A percentile compares a stretch with the other conserved stretches of the same genome.
phyloP scores from a whole-genome alignment of 2,113 vertebrate genomes.

The Apistogramma diplotaenia region DNA sequence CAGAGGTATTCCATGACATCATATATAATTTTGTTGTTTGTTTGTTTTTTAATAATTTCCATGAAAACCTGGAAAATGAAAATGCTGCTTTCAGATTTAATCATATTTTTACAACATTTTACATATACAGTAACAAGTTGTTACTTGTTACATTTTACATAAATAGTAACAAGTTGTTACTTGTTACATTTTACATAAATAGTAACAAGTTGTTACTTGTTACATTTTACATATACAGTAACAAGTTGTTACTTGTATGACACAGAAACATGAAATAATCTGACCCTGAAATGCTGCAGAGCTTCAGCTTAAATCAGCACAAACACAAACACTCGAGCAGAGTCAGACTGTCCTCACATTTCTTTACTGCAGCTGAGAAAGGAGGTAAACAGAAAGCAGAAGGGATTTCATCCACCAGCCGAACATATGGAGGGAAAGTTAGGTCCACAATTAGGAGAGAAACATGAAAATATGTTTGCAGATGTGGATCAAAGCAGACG shows the following conservation, averaged over 20 bases:
- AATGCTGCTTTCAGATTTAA: neutral
- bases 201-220: too few relatives aligned
- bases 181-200: neutral
- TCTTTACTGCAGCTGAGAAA: neutral
- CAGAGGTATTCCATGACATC: too few relatives aligned
- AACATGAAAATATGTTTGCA: neutral
- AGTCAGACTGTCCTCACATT: neutral
- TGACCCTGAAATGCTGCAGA: neutral
- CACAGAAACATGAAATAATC: too few relatives aligned
- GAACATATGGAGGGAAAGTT: neutral
- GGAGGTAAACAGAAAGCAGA: neutral
- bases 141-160: too few relatives aligned
- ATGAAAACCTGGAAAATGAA: neutral
- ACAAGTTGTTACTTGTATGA: neutral
- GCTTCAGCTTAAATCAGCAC: neutral
- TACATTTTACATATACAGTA: neutral
- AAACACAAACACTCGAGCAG: neutral
- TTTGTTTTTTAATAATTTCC: neutral
- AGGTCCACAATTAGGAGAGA: neutral
- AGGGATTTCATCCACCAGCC: neutral
- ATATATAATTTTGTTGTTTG: too few relatives aligned
- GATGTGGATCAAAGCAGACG: neutral
- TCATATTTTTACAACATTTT: neutral
- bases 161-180: accelerated
- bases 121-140: neutral